Evolutionary conservation across 1,140 invertebrate genomes (phyloP), one percentile per base, ranked within the genome.

Genomic region (Drosophila melanica): DNA sequence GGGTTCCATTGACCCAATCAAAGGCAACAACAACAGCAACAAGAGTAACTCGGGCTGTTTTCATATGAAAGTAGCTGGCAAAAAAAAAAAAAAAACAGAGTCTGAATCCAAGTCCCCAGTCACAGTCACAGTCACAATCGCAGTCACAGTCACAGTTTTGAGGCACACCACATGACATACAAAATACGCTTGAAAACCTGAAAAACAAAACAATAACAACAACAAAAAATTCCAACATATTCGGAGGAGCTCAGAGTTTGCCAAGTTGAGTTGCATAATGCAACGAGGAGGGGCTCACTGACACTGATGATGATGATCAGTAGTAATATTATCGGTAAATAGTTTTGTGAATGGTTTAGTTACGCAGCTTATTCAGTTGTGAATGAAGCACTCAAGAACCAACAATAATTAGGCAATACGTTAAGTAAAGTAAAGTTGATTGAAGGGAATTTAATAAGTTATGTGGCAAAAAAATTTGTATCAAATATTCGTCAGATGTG

Each of bases 1-100:
- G 82, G 84, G 82, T 89, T 86, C 82, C 82, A 86, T 87, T 86
- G 82, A 86, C 82, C 82, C 71, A 86, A 86, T 86, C 82, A 86
- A 66, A 77, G 50, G 23, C 60, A 78, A 77, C 59, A 75, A 66
- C 51, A 77, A 53, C 39, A 50, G 58, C 54, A 58, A 42, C 14
- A 6, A 44, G 1, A 7, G 16, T 6, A 27, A 42, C 42, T 18
- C 30, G 53, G 48, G 35, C 64, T 65, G 57, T 47, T 67, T 45
- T 59, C 63, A 45, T 50, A 59, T 60, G 63, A 41, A 79, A 67
- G 67, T 74, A 53, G 47, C 20, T 20, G 6, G 3, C 16, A 35
- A 55, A n/a, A n/a, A n/a, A n/a, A n/a, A n/a, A n/a, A n/a, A n/a
- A n/a, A n/a, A 33, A 8, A 41, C 18, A 35, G n/a, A 41, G 18